phyloP scores from a whole-genome alignment of 1,140 invertebrate species.

The Calephelis virginiensis region DNA sequence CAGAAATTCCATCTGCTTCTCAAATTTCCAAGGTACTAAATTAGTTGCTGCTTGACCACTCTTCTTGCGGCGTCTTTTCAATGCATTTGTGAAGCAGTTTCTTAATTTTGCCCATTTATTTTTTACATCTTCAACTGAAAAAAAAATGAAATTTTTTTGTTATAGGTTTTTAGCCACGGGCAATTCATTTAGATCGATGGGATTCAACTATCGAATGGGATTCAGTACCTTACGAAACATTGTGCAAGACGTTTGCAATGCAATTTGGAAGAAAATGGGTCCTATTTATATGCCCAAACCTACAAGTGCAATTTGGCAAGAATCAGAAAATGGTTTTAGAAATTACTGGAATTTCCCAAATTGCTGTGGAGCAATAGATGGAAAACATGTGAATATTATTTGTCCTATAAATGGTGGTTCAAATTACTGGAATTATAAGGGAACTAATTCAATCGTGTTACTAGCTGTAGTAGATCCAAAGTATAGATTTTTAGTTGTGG shows the following conservation, averaged over 20 bases:
- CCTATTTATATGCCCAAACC: slow-evolving; percentile 7
- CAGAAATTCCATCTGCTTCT: slow-evolving; percentile 29
- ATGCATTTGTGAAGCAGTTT: slow-evolving; percentile 30
- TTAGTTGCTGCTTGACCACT: slow-evolving; percentile 26
- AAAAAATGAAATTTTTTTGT: no score
- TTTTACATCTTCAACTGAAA: slow-evolving; percentile 26
- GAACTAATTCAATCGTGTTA: no score
- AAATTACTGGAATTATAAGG: no score
- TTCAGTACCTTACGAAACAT: no score
- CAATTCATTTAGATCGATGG: neutral
- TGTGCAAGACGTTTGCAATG: no score
- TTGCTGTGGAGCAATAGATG: no score
- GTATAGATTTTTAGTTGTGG: no score
- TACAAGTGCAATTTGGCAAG: slow-evolving; percentile 5
- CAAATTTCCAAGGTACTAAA: slow-evolving; percentile 27
- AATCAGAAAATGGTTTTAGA: slow-evolving; percentile 10
- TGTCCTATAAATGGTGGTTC: no score
- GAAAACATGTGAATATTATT: no score
- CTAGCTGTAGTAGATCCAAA: no score
- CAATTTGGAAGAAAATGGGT: slow-evolving; percentile 8
- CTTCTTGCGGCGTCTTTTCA: slow-evolving; percentile 30
- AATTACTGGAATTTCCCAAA: no score
- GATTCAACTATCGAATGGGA: neutral
- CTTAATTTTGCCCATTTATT: slow-evolving; percentile 31
- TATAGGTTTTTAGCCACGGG: neutral